phyloP scores from a whole-genome alignment of 2,797 vertebrate species.

The Morus bassanus region DNA sequence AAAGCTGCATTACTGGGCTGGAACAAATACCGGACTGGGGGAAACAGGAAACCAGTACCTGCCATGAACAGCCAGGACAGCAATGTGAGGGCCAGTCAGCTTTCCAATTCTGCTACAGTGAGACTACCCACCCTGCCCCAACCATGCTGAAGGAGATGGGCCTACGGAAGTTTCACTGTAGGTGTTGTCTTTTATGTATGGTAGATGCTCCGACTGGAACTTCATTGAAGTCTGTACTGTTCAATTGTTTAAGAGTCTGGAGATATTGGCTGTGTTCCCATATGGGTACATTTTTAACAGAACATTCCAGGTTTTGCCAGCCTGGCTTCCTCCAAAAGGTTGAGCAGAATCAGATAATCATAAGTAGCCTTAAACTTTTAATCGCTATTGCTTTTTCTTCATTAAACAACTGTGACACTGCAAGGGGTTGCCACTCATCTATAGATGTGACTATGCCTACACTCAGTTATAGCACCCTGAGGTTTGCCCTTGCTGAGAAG shows the following conservation, averaged over 20 bases:
- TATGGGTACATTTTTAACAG: not conserved
- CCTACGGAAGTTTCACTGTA: too few species aligned
- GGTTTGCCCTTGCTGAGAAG: not conserved
- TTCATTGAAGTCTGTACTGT: not conserved
- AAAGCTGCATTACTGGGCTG: slow-evolving; percentile 23
- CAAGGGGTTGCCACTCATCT: not conserved
- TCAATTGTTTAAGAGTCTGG: not conserved
- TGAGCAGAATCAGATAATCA: not conserved
- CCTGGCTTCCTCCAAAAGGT: not conserved
- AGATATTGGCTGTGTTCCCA: not conserved
- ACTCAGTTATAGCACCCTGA: not conserved
- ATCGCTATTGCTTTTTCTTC: not conserved
- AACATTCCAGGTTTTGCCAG: not conserved
- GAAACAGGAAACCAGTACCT: not conserved
- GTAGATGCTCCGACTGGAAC: not conserved
- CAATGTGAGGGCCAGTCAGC: not conserved
- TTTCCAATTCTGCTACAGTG: not conserved
- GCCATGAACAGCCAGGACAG: not conserved
- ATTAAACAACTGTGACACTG: not conserved
- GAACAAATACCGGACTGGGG: not conserved
- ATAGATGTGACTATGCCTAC: not conserved
- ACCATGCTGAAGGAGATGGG: too few species aligned
- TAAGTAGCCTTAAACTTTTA: not conserved
- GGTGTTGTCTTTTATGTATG: not conserved
- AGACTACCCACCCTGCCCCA: not conserved